Evolutionary conservation across 1,140 invertebrate genomes (phyloP), one percentile per base, ranked within the genome.

Genomic region (Apis laboriosa): DNA sequence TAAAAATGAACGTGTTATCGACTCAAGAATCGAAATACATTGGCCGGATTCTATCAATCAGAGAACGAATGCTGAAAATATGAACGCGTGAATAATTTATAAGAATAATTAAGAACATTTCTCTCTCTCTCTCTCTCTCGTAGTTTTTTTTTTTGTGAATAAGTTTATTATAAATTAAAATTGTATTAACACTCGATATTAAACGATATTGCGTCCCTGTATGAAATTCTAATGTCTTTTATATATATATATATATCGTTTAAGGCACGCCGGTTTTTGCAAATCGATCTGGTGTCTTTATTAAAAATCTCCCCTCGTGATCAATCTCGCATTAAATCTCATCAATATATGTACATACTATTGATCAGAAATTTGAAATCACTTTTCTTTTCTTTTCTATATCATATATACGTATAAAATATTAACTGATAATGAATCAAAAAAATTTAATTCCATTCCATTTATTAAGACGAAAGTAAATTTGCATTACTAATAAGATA

Each of bases 261-360:
- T 90, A 91, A 91, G 89, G 90, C 89, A 91, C 89, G 58, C 83
- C 60, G 34, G 58, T 68, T 68, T 66, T 24, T 70, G 12, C 49
- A 67, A 34, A 84, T 13, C 81, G 56, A 63, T 83, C 21, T 43
- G 4, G 24, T 71, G 34, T 80, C 43, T 70, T 83, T 66, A 43
- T 68, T 56, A 4, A 63, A 58, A 64, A 58, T 15, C 56, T 61
- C 53, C 34, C 55, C n/a, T 19, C 2, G 9, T 43, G 53, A 67
- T 55, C 72, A 56, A 28, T 64, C 63, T 64, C 28, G 28, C 9
- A 34, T 2, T 24, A 13, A 12, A 64, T 15, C 24, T 11, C 34
- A 43, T 43, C 5, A 5, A 43, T 43, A 43, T 43, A 43, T 43
- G 4, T 43, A 43, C 34, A 0, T 43, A 0, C 5, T 43, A 43